Conservation (phyloP, 2,888 invertebrate genomes). For the Leptothorax acervorum region DNA sequence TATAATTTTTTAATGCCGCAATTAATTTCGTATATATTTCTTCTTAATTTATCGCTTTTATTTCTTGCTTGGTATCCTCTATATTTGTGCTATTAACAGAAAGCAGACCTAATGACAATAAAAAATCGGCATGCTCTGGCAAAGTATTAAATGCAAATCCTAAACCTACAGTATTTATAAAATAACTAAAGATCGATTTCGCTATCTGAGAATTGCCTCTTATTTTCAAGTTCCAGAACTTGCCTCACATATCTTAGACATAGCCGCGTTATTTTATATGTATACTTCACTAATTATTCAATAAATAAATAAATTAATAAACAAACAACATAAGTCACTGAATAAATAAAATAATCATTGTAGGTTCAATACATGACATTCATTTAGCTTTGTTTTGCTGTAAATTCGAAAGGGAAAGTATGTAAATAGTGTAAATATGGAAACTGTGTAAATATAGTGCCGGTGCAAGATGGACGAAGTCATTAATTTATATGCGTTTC, state of each 20-base stretch:
- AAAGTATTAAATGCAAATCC: slow-evolving; percentile 79
- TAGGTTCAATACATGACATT: neutral
- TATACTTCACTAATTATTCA: neutral
- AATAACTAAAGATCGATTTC: neutral
- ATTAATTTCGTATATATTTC: neutral
- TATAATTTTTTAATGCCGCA: neutral
- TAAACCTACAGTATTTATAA: neutral
- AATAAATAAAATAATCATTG: neutral
- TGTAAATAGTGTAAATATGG: neutral
- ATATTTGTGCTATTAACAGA: neutral
- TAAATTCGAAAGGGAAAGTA: neutral
- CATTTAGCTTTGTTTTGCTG: neutral
- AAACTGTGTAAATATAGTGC: neutral
- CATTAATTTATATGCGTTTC: slow-evolving; percentile 28
- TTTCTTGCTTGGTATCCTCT: neutral
- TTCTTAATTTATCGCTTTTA: slow-evolving; percentile 8
- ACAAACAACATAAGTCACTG: neutral
- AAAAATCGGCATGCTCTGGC: slow-evolving; percentile 86
- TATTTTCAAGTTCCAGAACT: neutral
- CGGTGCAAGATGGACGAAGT: slow-evolving; percentile 4
- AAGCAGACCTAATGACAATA: slow-evolving; percentile 76
- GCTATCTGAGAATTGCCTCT: neutral
- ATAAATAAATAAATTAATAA: neutral
- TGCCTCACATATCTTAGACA: neutral
- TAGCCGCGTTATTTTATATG: neutral